Conservation (phyloP, 2,888 invertebrate species). For the Troglohyphantes excavatus region DNA sequence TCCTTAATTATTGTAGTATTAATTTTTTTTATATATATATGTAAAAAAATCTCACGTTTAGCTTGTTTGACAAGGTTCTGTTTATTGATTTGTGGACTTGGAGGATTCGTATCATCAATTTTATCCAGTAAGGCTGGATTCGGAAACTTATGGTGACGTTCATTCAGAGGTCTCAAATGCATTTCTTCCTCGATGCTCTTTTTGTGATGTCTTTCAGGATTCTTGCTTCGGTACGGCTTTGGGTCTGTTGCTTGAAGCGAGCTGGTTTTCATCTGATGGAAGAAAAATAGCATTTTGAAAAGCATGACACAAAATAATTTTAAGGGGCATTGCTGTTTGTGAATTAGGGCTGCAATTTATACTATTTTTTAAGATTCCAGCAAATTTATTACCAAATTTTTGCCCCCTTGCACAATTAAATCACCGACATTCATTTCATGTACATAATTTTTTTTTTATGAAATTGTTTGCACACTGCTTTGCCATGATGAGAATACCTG, state of each 20-base stretch:
- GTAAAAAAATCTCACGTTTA: slow-evolving; percentile 17
- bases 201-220: slow-evolving; percentile 64
- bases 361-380: too few relatives aligned
- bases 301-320: too few relatives aligned
- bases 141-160: slow-evolving; percentile 71
- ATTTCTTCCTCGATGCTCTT: slow-evolving; percentile 74
- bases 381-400: too few relatives aligned
- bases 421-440: too few relatives aligned
- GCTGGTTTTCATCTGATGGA: background rate
- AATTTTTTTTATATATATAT: too few relatives aligned
- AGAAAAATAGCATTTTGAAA: background rate
- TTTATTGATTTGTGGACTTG: slow-evolving; percentile 42
- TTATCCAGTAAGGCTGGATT: slow-evolving; percentile 65
- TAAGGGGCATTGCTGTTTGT: too few relatives aligned
- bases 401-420: too few relatives aligned
- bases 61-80: slow-evolving; percentile 60
- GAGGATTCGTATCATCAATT: background rate
- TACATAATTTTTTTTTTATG: too few relatives aligned
- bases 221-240: slow-evolving; percentile 41
- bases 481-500: too few relatives aligned
- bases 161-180: slow-evolving; percentile 67
- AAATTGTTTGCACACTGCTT: too few relatives aligned
- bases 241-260: slow-evolving; percentile 22
- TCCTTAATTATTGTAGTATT: too few relatives aligned
- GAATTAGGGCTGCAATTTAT: too few relatives aligned